Evolutionary conservation across 1,140 invertebrate genomes (phyloP), one percentile per base, ranked within the genome.

Genomic region (Cherax destructor): DNA sequence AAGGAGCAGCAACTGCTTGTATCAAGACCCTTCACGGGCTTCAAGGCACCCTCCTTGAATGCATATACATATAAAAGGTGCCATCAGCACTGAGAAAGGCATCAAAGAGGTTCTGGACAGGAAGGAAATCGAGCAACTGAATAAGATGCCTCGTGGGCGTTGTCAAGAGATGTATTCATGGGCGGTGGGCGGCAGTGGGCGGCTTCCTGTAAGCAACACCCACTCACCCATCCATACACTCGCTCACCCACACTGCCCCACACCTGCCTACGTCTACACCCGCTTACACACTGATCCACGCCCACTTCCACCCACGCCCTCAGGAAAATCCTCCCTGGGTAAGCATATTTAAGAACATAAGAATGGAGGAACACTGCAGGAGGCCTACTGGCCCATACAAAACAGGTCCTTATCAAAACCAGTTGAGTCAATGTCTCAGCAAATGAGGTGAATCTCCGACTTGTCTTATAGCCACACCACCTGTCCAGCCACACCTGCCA

Each of bases 121-220:
- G 61, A 83, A 30, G 80, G 56, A 24, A 61, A 41, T 52, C 59
- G n/a, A 83, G 24, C 59, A 83, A 83, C 80, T n/a, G 52, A 83
- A 83, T 83, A 83, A 83, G 52, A 30, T 52, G 30, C 80, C 13
- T 4, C 7, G 50, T 13, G 21, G 52, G 47, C 80, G 24, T 16
- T 61, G 49, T 11, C 21, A n/a, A 61, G 80, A 61, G 61, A 83
- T 83, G 52, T 83, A 83, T 83, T 83, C 80, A 83, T 83, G 80
- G 61, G 47, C 56, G 52, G 80, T n/a, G 52, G 52, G 24, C 4
- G 11, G 56, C 24, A 18, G 52, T 13, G 16, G 50, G 80, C 7
- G n/a, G 80, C 30, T 83, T 83, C 80, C n/a, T 61, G 30, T 41
- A 41, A 41, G 2, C 30, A 41, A 0, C 30, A 9, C 3, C 61